These are phyloP conservation scores for Drosophila rhopaloa DNA, from an alignment of 1,140 invertebrate genomes.

Conservation along the genomic window DNA sequence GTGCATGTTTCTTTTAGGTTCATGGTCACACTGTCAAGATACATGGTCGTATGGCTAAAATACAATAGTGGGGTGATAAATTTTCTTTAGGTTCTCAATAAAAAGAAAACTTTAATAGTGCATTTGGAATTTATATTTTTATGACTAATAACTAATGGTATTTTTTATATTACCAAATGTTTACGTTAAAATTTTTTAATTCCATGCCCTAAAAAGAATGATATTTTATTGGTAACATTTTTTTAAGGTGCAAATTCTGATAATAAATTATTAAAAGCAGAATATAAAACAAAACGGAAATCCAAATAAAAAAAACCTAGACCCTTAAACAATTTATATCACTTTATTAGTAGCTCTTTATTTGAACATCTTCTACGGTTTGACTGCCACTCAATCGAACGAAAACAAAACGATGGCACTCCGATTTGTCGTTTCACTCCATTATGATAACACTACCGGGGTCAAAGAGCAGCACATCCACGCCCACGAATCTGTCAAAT, in stretches of 20 bases:
- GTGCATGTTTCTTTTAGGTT: no score
- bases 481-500: conserved; percentile 46
- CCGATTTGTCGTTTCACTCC: conserved; percentile 26
- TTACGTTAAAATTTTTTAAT: no score
- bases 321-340: neutral
- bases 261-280: neutral
- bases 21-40: no score
- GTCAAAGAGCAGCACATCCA: conserved; percentile 25
- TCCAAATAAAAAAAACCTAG: neutral
- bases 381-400: neutral
- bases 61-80: no score
- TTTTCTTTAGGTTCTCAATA: no score
- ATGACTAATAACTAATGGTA: no score
- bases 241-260: no score
- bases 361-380: neutral
- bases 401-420: conserved; percentile 10
- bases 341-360: neutral
- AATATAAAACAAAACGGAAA: neutral
- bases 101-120: no score
- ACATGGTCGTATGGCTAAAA: no score
- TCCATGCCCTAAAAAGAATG: conserved; percentile 2
- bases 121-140: no score
- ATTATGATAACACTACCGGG: conserved; percentile 26
- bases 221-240: neutral
- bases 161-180: no score